Percentiles rank a stretch among this genome's conserved stretches.
Evolutionary conservation across 2,888 invertebrate genomes (phyloP).

Genomic region (Arrhopalites spinosus): DNA sequence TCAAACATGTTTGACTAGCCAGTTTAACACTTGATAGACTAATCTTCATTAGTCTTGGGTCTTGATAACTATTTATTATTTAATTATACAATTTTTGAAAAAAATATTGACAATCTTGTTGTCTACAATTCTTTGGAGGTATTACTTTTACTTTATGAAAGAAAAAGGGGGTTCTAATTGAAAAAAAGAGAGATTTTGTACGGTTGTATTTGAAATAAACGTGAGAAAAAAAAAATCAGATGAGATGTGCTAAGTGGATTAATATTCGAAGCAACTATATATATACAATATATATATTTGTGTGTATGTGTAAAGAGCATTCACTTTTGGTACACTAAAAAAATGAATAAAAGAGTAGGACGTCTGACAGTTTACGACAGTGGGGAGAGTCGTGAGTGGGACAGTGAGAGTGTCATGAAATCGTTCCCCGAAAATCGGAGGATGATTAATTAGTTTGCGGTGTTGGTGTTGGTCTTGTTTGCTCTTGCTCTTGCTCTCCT

Average conservation of each 20-base stretch:
- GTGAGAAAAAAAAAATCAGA: not conserved
- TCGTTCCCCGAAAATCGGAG: slow-evolving; percentile 33
- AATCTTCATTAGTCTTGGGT: no score
- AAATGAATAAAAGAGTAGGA: slow-evolving; percentile 31
- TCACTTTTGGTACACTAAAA: slow-evolving; percentile 16
- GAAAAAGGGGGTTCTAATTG: no score
- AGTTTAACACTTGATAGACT: no score
- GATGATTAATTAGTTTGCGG: slow-evolving; percentile 37
- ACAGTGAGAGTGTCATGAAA: slow-evolving; percentile 36
- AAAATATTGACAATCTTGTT: no score
- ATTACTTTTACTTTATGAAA: no score
- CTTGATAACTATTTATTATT: no score
- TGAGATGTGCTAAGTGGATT: slow-evolving; percentile 28
- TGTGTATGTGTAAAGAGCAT: no score
- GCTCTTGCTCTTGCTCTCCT: not conserved
- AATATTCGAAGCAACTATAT: not conserved
- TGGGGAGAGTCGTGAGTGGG: slow-evolving; percentile 29
- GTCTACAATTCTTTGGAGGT: no score
- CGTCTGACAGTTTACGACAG: slow-evolving; percentile 21
- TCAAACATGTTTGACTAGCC: no score
- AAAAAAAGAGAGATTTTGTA: no score
- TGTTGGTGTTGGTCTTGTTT: slow-evolving; percentile 11
- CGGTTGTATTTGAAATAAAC: no score
- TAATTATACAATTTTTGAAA: no score
- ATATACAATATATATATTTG: not conserved